These are phyloP conservation scores for Campoletis sonorensis DNA, from an alignment of 1,140 invertebrate species.

Conservation along the genomic window DNA sequence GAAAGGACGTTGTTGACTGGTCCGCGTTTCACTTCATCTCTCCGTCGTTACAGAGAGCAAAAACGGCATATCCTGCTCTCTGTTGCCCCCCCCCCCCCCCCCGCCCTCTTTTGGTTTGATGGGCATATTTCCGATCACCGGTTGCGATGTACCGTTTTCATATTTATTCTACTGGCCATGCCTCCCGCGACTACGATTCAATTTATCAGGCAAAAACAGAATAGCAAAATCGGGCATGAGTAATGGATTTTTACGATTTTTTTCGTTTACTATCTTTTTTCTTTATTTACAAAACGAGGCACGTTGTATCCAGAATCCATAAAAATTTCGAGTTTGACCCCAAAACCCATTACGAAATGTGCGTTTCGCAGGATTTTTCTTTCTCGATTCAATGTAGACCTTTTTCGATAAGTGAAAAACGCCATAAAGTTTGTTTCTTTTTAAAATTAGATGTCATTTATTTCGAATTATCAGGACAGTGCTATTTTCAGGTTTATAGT, in stretches of 20 bases:
- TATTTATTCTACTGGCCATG: conserved; percentile 4
- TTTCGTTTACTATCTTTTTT: no score
- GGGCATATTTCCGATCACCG: conserved; percentile 10
- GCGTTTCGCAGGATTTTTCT: no score
- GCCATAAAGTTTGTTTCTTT: no score
- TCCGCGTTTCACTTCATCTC: neutral
- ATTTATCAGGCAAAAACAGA: conserved; percentile 21
- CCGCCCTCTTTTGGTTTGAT: neutral
- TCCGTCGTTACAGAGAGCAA: conserved; percentile 23
- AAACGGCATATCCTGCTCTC: conserved; percentile 10
- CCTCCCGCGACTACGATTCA: neutral
- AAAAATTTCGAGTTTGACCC: neutral
- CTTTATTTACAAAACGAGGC: no score
- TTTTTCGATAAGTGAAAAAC: no score
- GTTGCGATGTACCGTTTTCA: neutral
- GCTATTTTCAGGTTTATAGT: no score
- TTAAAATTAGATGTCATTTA: no score
- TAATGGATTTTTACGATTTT: neutral
- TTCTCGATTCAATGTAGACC: no score
- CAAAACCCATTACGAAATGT: neutral
- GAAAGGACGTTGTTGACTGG: conserved; percentile 45
- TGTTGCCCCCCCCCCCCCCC: neutral
- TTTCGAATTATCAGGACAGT: no score
- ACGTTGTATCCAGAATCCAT: neutral
- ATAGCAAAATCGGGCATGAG: conserved; percentile 3